Evolutionary conservation across 2,888 invertebrate species (phyloP), one percentile per base, ranked within the genome.

Genomic region (Cheilosia variabilis): DNA sequence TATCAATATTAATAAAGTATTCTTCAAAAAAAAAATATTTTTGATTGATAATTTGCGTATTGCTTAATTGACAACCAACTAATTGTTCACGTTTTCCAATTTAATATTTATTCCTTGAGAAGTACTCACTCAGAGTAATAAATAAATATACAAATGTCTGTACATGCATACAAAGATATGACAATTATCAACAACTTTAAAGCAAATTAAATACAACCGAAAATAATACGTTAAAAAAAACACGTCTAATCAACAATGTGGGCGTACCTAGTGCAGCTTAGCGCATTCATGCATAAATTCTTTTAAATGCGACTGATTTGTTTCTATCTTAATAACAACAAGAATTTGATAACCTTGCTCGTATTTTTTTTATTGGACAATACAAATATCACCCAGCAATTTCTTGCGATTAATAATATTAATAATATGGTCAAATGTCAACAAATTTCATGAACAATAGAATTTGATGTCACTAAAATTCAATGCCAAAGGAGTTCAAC

Each of bases 361-460:
- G 17, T 27, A n/a, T 31, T 19, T n/a, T n/a, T 43, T 62, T 53
- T 50, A 22, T 27, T 22, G 43, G 19, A 47, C 17, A 47, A 47
- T 62, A 53, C 45, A 45, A 24, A 47, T 17, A 45, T 55, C 45
- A 55, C 58, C 58, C 47, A 66, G 58, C 52, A 58, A 58, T 60
- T 76, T 60, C 37, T 76, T 5, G 43, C 15, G 27, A 41, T 66
- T 27, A 58, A 52, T 52, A 31, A 76, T 27, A 58, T 43, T 60
- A 22, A 76, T 47, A 37, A 58, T 45, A 27, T 10, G 27, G 55
- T 55, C 63, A 57, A 73, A 73, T 55, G 72, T 72, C 72, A 52
- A 55, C 19, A 22, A 27, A 24, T 63, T 45, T 55, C 41, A 53
- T 19, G 55, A 24, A 24, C 2, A 73, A 63, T 43, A 43, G 7